Conservation (phyloP, 2,113 vertebrate species). For the Dascyllus trimaculatus region DNA sequence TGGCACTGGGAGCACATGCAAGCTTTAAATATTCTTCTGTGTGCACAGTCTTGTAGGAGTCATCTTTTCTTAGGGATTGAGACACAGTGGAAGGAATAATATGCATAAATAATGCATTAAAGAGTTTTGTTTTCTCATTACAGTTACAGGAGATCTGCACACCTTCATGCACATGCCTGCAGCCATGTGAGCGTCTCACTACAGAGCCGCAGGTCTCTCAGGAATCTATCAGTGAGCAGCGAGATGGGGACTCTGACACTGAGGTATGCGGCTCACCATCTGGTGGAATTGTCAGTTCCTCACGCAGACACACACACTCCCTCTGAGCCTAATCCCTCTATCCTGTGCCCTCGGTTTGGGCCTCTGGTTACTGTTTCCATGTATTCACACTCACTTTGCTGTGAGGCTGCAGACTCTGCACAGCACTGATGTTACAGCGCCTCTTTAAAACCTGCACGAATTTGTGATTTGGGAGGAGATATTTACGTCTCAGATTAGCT, state of each 20-base stretch:
- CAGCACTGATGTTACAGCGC: slow-evolving; percentile 12
- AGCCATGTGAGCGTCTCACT: slow-evolving; percentile 15
- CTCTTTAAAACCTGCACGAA: slow-evolving; percentile 20
- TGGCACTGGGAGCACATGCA: slow-evolving; percentile 14
- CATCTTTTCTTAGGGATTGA: not conserved
- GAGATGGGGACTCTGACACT: slow-evolving; percentile 47
- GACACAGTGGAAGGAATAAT: not conserved
- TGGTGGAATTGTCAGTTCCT: slow-evolving; percentile 60
- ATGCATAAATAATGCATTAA: not conserved
- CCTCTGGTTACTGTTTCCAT: slow-evolving; percentile 51
- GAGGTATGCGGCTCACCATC: slow-evolving; percentile 68
- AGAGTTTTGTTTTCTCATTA: not conserved
- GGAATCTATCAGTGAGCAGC: slow-evolving; percentile 58
- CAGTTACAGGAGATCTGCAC: slow-evolving; percentile 3
- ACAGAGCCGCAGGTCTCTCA: slow-evolving; percentile 21
- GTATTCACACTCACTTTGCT: slow-evolving; percentile 9
- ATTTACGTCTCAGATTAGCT: not conserved
- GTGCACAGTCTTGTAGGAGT: not conserved
- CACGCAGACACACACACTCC: slow-evolving; percentile 8
- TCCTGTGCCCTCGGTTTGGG: slow-evolving; percentile 46
- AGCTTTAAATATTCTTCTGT: not conserved
- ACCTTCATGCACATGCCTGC: not conserved
- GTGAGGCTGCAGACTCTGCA: slow-evolving; percentile 2
- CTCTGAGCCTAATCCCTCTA: slow-evolving; percentile 33
- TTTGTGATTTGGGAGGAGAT: not conserved